Evolutionary conservation across 2,888 invertebrate genomes (phyloP).

Genomic region (Torymus tubicola): DNA sequence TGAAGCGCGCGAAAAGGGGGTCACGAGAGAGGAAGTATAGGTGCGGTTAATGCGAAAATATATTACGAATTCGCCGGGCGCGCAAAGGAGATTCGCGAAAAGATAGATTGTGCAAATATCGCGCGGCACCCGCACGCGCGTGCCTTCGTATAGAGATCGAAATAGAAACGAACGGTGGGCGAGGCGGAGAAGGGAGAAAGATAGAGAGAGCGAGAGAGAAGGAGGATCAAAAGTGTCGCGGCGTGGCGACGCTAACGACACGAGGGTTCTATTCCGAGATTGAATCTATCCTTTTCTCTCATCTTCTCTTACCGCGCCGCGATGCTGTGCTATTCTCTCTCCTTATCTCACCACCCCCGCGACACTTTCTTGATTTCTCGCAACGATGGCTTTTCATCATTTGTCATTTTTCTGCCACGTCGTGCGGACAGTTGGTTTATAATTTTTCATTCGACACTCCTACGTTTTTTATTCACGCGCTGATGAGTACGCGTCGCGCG

Average conservation of each 20-base stretch:
- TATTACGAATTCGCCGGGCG: constrained; percentile 14
- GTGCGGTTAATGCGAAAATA: constrained; percentile 1
- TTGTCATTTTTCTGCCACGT: background rate
- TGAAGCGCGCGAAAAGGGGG: background rate
- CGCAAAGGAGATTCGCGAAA: constrained; percentile 14
- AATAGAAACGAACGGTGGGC: constrained; percentile 31
- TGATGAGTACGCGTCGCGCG: no score
- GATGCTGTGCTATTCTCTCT: background rate
- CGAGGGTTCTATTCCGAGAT: constrained; percentile 46
- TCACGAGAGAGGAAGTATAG: background rate
- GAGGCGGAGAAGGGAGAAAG: background rate
- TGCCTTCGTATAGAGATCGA: constrained; percentile 15
- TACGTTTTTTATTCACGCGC: background rate
- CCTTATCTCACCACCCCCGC: background rate
- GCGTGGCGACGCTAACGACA: constrained; percentile 41
- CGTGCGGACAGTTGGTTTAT: background rate
- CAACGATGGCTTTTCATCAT: constrained; percentile 6
- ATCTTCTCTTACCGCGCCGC: background rate
- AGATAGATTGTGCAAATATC: constrained; percentile 41
- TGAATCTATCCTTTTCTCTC: constrained; percentile 34
- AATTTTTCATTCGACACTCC: constrained; percentile 19
- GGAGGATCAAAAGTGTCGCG: constrained; percentile 52
- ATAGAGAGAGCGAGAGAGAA: constrained; percentile 9
- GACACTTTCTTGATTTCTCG: background rate
- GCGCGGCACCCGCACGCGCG: constrained; percentile 4